Evolutionary conservation across 2,113 vertebrate genomes (phyloP).

Genomic region (Caretta caretta): DNA sequence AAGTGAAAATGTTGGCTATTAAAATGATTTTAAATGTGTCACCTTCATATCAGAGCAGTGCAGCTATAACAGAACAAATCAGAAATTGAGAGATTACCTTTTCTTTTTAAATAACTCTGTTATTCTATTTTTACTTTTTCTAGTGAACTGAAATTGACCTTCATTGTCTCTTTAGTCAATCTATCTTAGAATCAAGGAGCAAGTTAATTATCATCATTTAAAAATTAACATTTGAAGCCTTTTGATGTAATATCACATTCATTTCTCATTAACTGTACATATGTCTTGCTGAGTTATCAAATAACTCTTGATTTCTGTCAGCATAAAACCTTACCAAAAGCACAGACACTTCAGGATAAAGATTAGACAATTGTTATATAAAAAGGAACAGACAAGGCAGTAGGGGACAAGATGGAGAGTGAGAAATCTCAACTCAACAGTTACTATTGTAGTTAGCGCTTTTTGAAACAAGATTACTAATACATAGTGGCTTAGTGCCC

Average conservation of each 20-base stretch:
- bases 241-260: constrained; percentile 75
- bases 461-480: neutral
- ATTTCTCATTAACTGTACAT: constrained; percentile 75
- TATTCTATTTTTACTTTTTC: constrained; percentile 38
- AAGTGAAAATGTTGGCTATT: constrained; percentile 44
- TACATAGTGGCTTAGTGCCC: neutral
- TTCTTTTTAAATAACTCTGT: neutral
- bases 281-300: constrained; percentile 70
- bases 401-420: neutral
- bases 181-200: constrained; percentile 72
- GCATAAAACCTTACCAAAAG: constrained; percentile 64
- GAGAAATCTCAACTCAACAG: constrained; percentile 3
- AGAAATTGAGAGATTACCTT: constrained; percentile 15
- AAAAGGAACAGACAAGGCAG: constrained; percentile 51
- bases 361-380: constrained; percentile 43
- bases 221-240: constrained; percentile 73
- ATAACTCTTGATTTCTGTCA: constrained; percentile 65
- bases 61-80: constrained; percentile 46
- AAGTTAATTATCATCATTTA: constrained; percentile 78
- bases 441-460: neutral
- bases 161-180: constrained; percentile 68
- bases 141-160: constrained; percentile 74
- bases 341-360: constrained; percentile 56
- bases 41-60: constrained; percentile 55
- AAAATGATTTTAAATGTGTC: constrained; percentile 57